phyloP scores from a whole-genome alignment of 92 coral and sea anemone species.

The Phenganax marumi region DNA sequence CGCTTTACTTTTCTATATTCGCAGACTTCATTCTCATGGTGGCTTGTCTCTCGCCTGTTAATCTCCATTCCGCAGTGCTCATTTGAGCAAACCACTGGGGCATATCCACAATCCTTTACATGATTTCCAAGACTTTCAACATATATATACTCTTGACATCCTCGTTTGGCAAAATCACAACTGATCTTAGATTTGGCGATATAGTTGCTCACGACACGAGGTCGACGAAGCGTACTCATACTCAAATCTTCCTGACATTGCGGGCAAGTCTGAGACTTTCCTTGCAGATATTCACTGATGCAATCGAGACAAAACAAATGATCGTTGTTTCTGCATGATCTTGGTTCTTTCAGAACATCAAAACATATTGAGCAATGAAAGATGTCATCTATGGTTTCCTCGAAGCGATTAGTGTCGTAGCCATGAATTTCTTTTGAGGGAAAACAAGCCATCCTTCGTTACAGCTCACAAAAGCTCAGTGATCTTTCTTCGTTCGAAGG shows the following conservation, averaged over 20 bases:
- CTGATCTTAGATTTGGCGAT: neutral
- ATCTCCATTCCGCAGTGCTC: too few species aligned
- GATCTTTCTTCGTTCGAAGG: neutral
- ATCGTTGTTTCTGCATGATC: too few species aligned
- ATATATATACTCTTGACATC: neutral
- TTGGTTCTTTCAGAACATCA: too few species aligned
- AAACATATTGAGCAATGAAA: too few species aligned
- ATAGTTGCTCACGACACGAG: slow-evolving; percentile 7
- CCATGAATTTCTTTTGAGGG: too few species aligned
- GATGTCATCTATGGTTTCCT: too few species aligned
- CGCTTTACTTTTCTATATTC: slow-evolving; percentile 6
- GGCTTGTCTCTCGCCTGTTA: neutral
- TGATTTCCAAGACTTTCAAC: slow-evolving; percentile 16
- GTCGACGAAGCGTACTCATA: slow-evolving; percentile 12
- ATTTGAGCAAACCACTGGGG: too few species aligned
- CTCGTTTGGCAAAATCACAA: slow-evolving; percentile 7
- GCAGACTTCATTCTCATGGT: too few species aligned
- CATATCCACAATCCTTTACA: too few species aligned
- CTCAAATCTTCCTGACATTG: slow-evolving; percentile 7
- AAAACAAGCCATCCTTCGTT: neutral
- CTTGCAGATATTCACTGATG: slow-evolving; percentile 8
- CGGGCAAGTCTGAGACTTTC: slow-evolving; percentile 5
- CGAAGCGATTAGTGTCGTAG: too few species aligned
- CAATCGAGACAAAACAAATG: too few species aligned
- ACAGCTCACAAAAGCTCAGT: slow-evolving; percentile 3